Evolutionary conservation across 2,113 vertebrate genomes (phyloP), one percentile per base, ranked within the genome.

Genomic region (Lynx canadensis): DNA sequence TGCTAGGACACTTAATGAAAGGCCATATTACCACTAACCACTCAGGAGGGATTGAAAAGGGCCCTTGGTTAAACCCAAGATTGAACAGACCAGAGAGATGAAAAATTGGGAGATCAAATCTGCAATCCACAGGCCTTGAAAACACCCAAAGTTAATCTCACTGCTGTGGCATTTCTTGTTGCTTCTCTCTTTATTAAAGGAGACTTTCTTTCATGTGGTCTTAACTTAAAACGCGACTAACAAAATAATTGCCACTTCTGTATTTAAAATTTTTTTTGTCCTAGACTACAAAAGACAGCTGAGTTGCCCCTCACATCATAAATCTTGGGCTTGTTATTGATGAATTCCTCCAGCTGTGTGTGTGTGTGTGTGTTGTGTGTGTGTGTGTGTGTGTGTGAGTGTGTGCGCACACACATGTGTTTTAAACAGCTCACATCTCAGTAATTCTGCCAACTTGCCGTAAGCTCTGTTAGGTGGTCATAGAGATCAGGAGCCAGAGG

Each of bases 271-370:
- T 93, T 94, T 95, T 87, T 95, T 87, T 41, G 91, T 85, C 96
- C 76, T 79, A 83, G 81, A 85, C 95, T 91, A 97, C 92, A 97
- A 96, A 98, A 96, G 69, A 52, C 95, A 95, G 94, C 93, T 95
- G 79, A 88, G 27, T 96, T 97, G 97, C 55, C 65, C 41, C 73
- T 94, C 80, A 74, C 57, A 96, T 92, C 11, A 1, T 95, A 98
- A 98, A 98, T 95, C 97, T 93, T 50, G 81, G 76, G 74, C 91
- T 96, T 89, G 82, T 76, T 97, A 60, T 90, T 41, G 78, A 97
- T 96, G 87, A 98, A 97, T 97, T 95, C 93, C 86, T 73, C 96
- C 79, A 89, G 13, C 21, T 0, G 0, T 9, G 41, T 83, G 27
- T 89, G 48, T 18, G 50, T 94, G 66, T 82, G 71, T 86, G n/a